Base-by-base conservation (phyloP, 2,113 vertebrate genomes). In the Odocoileus hemionus region DNA sequence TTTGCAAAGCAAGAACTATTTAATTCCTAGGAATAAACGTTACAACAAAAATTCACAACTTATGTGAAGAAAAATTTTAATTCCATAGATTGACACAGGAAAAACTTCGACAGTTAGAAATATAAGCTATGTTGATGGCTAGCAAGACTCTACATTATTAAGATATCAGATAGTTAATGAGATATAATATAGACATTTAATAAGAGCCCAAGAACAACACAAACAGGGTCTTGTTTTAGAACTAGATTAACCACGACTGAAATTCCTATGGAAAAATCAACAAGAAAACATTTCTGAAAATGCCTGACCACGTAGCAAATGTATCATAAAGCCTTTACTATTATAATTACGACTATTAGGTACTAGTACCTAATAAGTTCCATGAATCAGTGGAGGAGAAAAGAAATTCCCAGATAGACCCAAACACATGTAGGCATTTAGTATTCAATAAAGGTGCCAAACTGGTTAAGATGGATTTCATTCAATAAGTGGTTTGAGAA, bases 251-350 rank as follows among this genome's bases (percentile, higher is more conserved):
- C 45, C 57, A 58, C 43, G 16, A 80, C 50, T 85, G 90, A 89
- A 84, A 80, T 86, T 82, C 74, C 82, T 55, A 45, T 26, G 19
- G 54, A 91, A 94, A 91, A 91, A 64, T 82, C 30, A 74, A 86
- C 39, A 82, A 86, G 86, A 82, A 91, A 95, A 67, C 23, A 54
- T 86, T 86, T 90, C 80, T 95, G 52, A 93, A 86, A 82, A 90
- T 58, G 28, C n/a, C 67, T 93, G 58, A 36, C n/a, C n/a, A 60
- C 6, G 12, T 36, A 80, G 52, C 47, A 86, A 93, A 61, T 19
- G 58, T 47, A 83, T 13, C 89, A 89, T 50, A 43, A 91, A 86
- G 19, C 4, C 52, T 43, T 43, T 76, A 76, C 12, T 86, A 67
- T 6, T 60, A 58, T 70, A 52, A 58, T 91, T 86, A 79, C 58